These are phyloP conservation scores for Steinernema feltiae DNA, from an alignment of 1,140 invertebrate species.

Conservation along the genomic window DNA sequence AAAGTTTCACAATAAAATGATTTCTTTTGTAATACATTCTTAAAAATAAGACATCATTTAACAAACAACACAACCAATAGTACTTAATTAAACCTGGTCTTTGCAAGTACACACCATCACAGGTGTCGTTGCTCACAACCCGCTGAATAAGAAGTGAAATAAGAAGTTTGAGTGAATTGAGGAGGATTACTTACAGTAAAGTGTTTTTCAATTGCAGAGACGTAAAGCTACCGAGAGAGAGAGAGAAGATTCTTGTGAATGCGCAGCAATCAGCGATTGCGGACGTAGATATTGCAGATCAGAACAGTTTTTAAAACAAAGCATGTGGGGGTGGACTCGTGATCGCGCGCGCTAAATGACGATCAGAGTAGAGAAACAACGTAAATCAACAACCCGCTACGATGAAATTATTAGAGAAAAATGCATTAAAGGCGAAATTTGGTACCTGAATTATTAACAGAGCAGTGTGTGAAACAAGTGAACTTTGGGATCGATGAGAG, in stretches of 20 bases:
- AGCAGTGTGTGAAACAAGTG: neutral
- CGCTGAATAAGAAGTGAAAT: neutral
- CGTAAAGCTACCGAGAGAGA: no score
- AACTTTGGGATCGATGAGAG: neutral
- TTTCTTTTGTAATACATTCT: no score
- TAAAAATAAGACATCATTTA: neutral
- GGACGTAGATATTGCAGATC: neutral
- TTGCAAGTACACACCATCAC: neutral
- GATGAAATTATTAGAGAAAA: neutral
- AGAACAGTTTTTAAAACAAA: neutral
- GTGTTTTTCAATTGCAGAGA: no score
- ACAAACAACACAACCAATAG: neutral
- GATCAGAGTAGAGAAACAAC: constrained; percentile 6
- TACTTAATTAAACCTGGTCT: neutral
- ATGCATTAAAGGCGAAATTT: neutral
- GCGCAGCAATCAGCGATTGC: no score
- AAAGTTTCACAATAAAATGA: no score
- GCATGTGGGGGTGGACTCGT: neutral
- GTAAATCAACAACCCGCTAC: constrained; percentile 4
- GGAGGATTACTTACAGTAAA: neutral
- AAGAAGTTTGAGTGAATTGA: neutral
- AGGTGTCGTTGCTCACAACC: neutral
- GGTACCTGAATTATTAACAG: neutral
- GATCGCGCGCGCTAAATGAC: neutral
- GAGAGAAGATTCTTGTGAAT: neutral